Evolutionary conservation across 2,113 vertebrate genomes (phyloP), one percentile per base, ranked within the genome.

Genomic region (Pomatostomus ruficeps): DNA sequence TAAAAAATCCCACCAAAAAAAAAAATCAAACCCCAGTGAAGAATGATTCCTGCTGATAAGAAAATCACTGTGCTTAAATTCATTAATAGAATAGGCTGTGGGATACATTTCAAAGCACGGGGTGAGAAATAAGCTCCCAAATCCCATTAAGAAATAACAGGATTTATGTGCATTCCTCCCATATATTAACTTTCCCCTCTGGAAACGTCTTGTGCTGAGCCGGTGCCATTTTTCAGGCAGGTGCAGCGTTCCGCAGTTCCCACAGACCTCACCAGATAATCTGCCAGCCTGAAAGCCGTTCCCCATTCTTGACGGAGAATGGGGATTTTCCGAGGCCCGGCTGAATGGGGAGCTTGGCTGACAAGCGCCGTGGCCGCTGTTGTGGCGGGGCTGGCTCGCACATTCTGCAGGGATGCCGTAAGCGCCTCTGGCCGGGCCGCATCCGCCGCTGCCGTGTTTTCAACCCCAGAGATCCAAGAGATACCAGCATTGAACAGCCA

Each of bases 91-190:
- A 75, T 80, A 81, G 86, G 58, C 95, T 79, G 79, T 85, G 91
- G 85, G 89, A 95, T 95, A 80, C 76, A 94, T 97, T 97, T 97
- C 95, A 97, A 97, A 96, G 95, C 86, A 80, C 0, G 0, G 94
- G 95, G 75, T 91, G 85, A 96, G 93, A 94, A 93, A 91, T 96
- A 96, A 97, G 92, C 93, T 95, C 93, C 89, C 74, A 96, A 97
- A 97, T 97, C 96, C 96, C 94, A 97, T 97, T 97, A 97, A 97
- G 96, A 93, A 96, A 95, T 96, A 96, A 95, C 96, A 94, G 97
- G 97, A 97, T 97, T 97, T 96, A 94, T 96, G 94, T 96, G 93
- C 97, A 97, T 97, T 97, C 97, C 82, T 97, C 92, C 95, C 89
- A 96, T 93, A 93, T 96, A 95, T 96, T 96, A 97, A 89, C 94